Conservation (phyloP, 2,888 invertebrate genomes). For the Willowsia nigromaculata region DNA sequence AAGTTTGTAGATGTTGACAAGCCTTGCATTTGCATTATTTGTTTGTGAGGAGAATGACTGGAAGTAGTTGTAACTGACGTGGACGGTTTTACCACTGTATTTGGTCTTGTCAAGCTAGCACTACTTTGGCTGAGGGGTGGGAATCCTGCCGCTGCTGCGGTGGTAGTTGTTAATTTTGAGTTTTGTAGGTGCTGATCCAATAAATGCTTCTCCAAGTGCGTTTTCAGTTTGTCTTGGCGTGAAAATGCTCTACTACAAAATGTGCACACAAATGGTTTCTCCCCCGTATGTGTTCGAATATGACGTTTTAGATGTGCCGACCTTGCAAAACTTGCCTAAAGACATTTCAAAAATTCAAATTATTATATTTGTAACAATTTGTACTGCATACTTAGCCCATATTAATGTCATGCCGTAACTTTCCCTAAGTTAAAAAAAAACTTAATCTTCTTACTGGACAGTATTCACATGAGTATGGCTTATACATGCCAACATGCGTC, state of each 20-base stretch:
- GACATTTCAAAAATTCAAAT: not conserved
- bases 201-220: conserved; percentile 74
- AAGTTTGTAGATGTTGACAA: not conserved
- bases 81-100: not conserved
- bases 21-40: not conserved
- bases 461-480: conserved; percentile 70
- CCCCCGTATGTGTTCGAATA: conserved; percentile 75
- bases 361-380: not conserved
- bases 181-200: conserved; percentile 49
- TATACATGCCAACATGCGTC: conserved; percentile 73
- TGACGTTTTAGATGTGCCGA: conserved; percentile 75
- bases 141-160: not conserved
- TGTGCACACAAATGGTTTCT: conserved; percentile 74
- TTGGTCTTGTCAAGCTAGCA: not conserved
- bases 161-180: not conserved
- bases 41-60: not conserved
- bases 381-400: too few species aligned
- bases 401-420: too few species aligned
- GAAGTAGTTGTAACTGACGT: not conserved
- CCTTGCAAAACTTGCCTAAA: conserved; percentile 73
- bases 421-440: not conserved
- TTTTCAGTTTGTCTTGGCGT: conserved; percentile 75
- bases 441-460: conserved; percentile 75
- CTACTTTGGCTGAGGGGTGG: not conserved
- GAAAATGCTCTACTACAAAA: conserved; percentile 72